Evolutionary conservation across 2,888 invertebrate genomes (phyloP), one percentile per base, ranked within the genome.

Genomic region (Euzophera pinguis): DNA sequence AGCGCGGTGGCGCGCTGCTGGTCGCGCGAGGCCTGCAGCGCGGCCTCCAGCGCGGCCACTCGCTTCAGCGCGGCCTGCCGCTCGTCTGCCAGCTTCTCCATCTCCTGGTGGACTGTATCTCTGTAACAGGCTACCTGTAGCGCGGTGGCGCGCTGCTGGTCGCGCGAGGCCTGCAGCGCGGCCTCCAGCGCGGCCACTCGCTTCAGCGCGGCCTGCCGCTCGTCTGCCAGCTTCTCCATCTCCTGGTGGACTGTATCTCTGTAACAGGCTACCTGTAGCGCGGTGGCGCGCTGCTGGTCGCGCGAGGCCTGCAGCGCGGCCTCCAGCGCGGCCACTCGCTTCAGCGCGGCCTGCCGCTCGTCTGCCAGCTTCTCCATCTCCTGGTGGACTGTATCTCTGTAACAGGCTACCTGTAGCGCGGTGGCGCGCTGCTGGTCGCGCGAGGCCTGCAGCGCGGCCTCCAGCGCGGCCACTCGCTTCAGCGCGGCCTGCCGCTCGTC

Each of bases 331-430:
- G 95, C 94, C 53, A 94, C 93, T 60, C 95, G 93, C 64, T 95
- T 94, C 58, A 93, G 91, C 0, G 95, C 93, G 61, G 95, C 94
- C n/a, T 93, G 92, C 53, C 98, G 91, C 76, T 98, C 98, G 71
- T 98, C 98, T 3, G 97, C 95, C 52, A 99, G 92, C 79, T 98
- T 98, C 76, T 99, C 98, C 92, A 98, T 98, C 83, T 99, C 99
- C 5, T 29, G 29, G 7, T 29, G 4, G 7, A 6, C 4, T 6
- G 29, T 29, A 29, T 29, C 5, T 29, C 4, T 29, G 29, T 29
- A 29, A 6, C 5, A 14, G 1, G 8, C 14, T 51, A 86, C 89
- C 84, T 89, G 90, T 48, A 91, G 53, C 0, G 89, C 89, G 3
- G 88, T 77, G 9, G 91, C 89, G 8, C 90, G 62, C 81, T 92